A percentile compares a stretch with the other conserved stretches of the same genome.
These are phyloP conservation scores for Scylla paramamosain DNA, from an alignment of 1,140 invertebrate genomes.

Conservation along the genomic window DNA sequence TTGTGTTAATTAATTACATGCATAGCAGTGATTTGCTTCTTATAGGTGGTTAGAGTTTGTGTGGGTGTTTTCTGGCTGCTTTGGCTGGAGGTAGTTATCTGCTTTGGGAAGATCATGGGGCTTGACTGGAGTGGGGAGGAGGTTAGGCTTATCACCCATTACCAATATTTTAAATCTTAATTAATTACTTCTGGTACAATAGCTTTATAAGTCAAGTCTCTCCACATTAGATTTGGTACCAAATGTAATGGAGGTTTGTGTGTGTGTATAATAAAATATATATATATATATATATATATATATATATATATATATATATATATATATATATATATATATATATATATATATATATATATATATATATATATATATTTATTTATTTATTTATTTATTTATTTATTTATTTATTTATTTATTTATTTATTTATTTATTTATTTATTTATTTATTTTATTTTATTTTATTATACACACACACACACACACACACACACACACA, in stretches of 20 bases:
- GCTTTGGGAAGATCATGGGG: too few species aligned
- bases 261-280: background rate
- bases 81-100: too few species aligned
- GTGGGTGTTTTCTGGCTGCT: too few species aligned
- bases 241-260: too few species aligned
- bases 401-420: background rate
- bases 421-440: background rate
- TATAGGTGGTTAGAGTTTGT: too few species aligned
- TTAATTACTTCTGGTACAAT: too few species aligned
- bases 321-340: slow-evolving; percentile 28
- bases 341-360: slow-evolving; percentile 43
- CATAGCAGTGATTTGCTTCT: too few species aligned
- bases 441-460: background rate
- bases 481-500: background rate
- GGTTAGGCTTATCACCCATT: too few species aligned
- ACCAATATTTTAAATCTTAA: too few species aligned
- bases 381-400: background rate
- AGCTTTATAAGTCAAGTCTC: too few species aligned
- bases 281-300: background rate
- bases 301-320: background rate
- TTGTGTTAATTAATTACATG: background rate
- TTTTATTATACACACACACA: background rate
- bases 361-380: background rate
- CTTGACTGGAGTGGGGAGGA: too few species aligned
- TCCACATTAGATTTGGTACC: too few species aligned